Evolutionary conservation across 1,140 invertebrate species (phyloP), one percentile per base, ranked within the genome.

Genomic region (Sogatella furcifera): DNA sequence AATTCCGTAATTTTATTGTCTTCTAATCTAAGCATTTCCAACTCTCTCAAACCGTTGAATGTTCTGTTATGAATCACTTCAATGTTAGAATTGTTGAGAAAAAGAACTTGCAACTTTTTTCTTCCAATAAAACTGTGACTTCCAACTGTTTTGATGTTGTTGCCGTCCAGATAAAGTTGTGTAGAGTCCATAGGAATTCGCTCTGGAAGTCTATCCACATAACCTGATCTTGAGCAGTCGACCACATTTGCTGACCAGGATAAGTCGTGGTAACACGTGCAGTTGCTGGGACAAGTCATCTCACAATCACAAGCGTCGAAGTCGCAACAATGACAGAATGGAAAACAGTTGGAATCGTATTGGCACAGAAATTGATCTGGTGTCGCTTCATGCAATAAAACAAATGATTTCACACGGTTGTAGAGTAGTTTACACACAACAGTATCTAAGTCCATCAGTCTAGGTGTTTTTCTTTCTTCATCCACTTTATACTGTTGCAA

Each of bases 251-350:
- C 89, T 31, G 86, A 86, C 90, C 91, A 95, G 14, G 88, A 89
- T 69, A 92, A 88, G 72, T 95, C 91, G 69, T 95, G 89, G 75
- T 92, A 95, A 74, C 92, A 95, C 31, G 88, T 88, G 72, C 92
- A 95, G 68, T 92, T 89, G 52, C 81, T 82, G 19, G 92, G 92
- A 69, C 92, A 95, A 19, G 88, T 93, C 91, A 95, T 94, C 78
- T 95, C 90, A 76, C 92, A 95, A 71, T 95, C 87, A 72, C 92
- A 95, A 21, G 91, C 91, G 72, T 93, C 90, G 69, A 92, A 95
- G 70, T 95, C 92, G 72, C 92, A 95, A 73, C 92, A 95, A 65
- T 94, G 89, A 71, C 92, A 95, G 46, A 92, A 72, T 0, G 90
- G 85, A 69, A 92, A 92, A 73, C 92, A 95, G 66, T 95, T 92